Evolutionary conservation across 1,140 invertebrate genomes (phyloP).

Genomic region (Gonioctena quinquepunctata): DNA sequence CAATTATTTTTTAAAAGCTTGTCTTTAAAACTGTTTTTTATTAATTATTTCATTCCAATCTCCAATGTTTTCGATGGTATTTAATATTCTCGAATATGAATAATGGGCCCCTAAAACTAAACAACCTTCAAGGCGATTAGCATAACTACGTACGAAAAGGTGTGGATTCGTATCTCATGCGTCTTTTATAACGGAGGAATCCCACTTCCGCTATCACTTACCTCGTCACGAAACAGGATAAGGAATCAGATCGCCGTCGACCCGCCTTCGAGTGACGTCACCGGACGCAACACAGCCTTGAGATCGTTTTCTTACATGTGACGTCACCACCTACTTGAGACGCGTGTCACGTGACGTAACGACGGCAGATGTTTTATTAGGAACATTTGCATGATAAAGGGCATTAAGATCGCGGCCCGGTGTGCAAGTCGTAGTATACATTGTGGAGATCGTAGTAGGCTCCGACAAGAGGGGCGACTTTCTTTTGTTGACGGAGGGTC

Average conservation of each 20-base stretch:
- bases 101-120: no score
- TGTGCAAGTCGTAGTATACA: constrained; percentile 29
- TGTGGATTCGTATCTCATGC: no score
- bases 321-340: constrained; percentile 17
- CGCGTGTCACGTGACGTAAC: constrained; percentile 36
- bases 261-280: constrained; percentile 40
- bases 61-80: no score
- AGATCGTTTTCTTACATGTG: constrained; percentile 50
- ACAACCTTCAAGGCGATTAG: no score
- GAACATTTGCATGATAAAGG: constrained; percentile 50
- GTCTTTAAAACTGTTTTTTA: no score
- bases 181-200: no score
- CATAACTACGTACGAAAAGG: no score
- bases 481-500: constrained; percentile 51
- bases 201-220: constrained; percentile 17
- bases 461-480: constrained; percentile 40
- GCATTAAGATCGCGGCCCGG: constrained; percentile 52
- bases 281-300: constrained; percentile 49
- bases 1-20: no score
- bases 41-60: no score
- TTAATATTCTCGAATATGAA: no score
- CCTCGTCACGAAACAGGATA: neutral
- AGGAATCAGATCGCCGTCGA: constrained; percentile 13
- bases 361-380: constrained; percentile 45
- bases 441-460: constrained; percentile 20